Conservation (phyloP, 2,113 vertebrate genomes). For the Lasiurus borealis region DNA sequence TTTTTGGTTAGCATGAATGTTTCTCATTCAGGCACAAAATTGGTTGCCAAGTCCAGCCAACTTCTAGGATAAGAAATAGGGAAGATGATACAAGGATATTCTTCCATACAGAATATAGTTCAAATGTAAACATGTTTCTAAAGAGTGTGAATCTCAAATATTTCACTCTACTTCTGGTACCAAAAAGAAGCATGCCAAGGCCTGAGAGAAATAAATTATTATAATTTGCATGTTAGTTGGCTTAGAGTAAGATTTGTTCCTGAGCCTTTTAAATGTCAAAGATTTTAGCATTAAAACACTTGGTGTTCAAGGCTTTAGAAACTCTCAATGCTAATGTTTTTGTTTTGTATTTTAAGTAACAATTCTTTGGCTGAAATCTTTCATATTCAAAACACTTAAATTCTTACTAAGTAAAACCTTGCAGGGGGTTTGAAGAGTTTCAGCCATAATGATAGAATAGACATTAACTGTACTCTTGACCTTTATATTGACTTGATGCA, state of each 20-base stretch:
- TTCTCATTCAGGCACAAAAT: neutral
- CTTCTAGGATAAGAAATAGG: neutral
- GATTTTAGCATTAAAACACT: conserved; percentile 80
- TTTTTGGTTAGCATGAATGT: neutral
- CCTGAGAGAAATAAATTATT: conserved; percentile 80
- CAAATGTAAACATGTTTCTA: conserved; percentile 63
- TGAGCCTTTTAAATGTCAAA: conserved; percentile 81
- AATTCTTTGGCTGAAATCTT: conserved; percentile 69
- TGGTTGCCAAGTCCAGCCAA: neutral
- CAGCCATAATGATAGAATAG: conserved; percentile 40
- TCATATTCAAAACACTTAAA: conserved; percentile 70
- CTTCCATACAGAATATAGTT: conserved; percentile 34
- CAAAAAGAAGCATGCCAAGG: conserved; percentile 72
- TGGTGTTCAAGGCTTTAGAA: conserved; percentile 79
- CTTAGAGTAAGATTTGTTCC: conserved; percentile 78
- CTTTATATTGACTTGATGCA: conserved; percentile 54
- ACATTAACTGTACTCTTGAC: conserved; percentile 73
- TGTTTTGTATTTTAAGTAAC: conserved; percentile 81
- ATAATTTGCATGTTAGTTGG: conserved; percentile 79
- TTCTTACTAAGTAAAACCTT: conserved; percentile 66
- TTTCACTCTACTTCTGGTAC: conserved; percentile 75
- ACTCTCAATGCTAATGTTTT: conserved; percentile 78
- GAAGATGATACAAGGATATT: neutral
- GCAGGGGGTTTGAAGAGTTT: conserved; percentile 60
- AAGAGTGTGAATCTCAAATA: conserved; percentile 70